Percentiles rank a stretch among this genome's conserved stretches.
Evolutionary conservation across 2,888 invertebrate species (phyloP).

Genomic region (Dasypogon diadema): DNA sequence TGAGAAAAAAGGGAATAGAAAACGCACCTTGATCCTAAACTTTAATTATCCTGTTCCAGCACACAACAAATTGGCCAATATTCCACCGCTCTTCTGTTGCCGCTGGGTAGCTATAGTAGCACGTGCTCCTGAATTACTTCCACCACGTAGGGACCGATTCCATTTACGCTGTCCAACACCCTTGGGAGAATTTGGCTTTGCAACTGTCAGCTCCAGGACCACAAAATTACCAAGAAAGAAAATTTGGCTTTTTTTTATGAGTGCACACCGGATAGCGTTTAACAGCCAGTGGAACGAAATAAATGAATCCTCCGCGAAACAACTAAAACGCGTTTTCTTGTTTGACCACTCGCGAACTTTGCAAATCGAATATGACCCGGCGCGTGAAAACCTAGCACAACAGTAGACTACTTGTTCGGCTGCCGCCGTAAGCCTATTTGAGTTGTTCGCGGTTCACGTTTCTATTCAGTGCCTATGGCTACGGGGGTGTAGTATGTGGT

Average conservation of each 20-base stretch:
- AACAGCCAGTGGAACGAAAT: neutral
- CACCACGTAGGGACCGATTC: neutral
- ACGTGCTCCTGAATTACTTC: neutral
- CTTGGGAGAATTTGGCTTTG: neutral
- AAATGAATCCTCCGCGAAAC: conserved; percentile 17
- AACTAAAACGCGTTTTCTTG: conserved; percentile 15
- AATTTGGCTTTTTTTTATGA: neutral
- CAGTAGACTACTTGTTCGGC: conserved; percentile 4
- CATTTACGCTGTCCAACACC: neutral
- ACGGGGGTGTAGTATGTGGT: conserved; percentile 16
- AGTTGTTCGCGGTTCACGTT: conserved; percentile 33
- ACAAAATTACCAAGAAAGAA: neutral
- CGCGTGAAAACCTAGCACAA: neutral
- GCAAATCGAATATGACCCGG: neutral
- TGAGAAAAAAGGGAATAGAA: neutral
- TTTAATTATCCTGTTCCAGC: conserved; percentile 2
- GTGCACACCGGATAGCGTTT: neutral
- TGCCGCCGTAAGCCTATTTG: conserved; percentile 36
- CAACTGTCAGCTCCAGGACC: neutral
- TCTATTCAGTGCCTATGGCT: neutral
- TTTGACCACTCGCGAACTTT: conserved; percentile 27
- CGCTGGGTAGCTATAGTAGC: neutral
- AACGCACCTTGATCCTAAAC: conserved; percentile 19
- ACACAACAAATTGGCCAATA: neutral
- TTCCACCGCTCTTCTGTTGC: neutral